These are phyloP conservation scores for Denticeps clupeoides DNA, from an alignment of 2,797 vertebrate genomes.

Conservation along the genomic window DNA sequence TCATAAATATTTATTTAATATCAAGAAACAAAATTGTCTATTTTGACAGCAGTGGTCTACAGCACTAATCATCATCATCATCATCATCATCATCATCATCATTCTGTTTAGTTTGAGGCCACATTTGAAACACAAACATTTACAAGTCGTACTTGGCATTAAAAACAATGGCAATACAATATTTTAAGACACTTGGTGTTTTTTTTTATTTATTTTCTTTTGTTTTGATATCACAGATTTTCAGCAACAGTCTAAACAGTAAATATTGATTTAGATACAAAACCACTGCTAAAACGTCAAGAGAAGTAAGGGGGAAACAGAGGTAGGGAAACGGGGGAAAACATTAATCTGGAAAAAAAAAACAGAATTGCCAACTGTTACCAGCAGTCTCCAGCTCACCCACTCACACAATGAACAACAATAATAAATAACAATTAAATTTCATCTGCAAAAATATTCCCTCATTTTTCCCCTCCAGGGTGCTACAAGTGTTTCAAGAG, in stretches of 20 bases:
- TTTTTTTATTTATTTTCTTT: conserved; percentile 48
- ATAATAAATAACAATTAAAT: conserved; percentile 45
- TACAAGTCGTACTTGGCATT: conserved; percentile 81
- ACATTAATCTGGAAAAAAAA: conserved; percentile 17
- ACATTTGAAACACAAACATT: conserved; percentile 80
- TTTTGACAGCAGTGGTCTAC: conserved; percentile 77
- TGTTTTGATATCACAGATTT: conserved; percentile 70
- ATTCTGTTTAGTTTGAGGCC: conserved; percentile 69
- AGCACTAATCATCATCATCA: conserved; percentile 70
- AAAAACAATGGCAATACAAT: conserved; percentile 82
- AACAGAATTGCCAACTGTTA: conserved; percentile 36
- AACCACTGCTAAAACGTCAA: conserved; percentile 47
- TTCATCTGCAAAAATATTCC: conserved; percentile 46
- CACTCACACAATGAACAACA: conserved; percentile 30
- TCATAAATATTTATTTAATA: conserved; percentile 86
- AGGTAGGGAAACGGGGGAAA: conserved; percentile 27
- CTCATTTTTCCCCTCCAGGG: conserved; percentile 22
- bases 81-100: conserved; percentile 42
- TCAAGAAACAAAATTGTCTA: conserved; percentile 71
- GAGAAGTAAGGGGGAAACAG: conserved; percentile 37
- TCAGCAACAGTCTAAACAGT: conserved; percentile 75
- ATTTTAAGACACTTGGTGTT: conserved; percentile 90
- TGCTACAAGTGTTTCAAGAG: conserved; percentile 35
- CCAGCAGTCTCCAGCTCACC: conserved; percentile 34
- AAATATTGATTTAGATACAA: conserved; percentile 69